Evolutionary conservation across 92 coral and sea anemone species (phyloP).

Genomic region (Epizoanthus stellaris): DNA sequence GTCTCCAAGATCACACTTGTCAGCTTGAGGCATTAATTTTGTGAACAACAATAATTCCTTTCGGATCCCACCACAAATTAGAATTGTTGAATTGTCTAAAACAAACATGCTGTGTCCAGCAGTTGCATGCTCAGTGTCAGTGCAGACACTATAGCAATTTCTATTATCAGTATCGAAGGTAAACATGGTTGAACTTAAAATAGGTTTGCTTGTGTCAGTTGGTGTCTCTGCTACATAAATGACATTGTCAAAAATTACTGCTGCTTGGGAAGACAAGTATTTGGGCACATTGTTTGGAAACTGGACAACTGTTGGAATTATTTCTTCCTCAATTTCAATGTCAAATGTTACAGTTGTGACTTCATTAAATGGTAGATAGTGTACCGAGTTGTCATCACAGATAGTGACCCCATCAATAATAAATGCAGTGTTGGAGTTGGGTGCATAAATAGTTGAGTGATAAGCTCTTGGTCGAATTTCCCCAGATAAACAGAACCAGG

Average conservation of each 20-base stretch:
- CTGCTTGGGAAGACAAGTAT: neutral
- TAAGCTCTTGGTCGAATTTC: slow-evolving; percentile 37
- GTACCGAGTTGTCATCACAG: slow-evolving; percentile 8
- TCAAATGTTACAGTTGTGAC: slow-evolving; percentile 23
- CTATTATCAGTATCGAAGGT: slow-evolving; percentile 40
- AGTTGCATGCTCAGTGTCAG: slow-evolving; percentile 34
- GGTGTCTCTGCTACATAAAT: slow-evolving; percentile 24
- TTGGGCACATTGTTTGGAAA: too few species aligned
- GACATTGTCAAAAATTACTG: slow-evolving; percentile 33
- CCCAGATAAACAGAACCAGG: slow-evolving; percentile 32
- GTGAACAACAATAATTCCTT: slow-evolving; percentile 52
- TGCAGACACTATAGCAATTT: slow-evolving; percentile 10
- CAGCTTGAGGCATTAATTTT: slow-evolving; percentile 33
- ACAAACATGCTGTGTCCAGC: slow-evolving; percentile 52
- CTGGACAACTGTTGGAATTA: too few species aligned
- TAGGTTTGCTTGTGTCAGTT: slow-evolving; percentile 15
- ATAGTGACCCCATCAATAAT: slow-evolving; percentile 32
- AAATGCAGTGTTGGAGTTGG: slow-evolving; percentile 3
- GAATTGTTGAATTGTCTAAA: slow-evolving; percentile 25
- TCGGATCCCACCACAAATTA: slow-evolving; percentile 45
- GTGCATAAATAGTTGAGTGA: slow-evolving; percentile 31
- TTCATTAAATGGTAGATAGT: slow-evolving; percentile 30
- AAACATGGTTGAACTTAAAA: slow-evolving; percentile 32
- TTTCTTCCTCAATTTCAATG: neutral
- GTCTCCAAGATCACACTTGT: slow-evolving; percentile 49